phyloP scores from a whole-genome alignment of 2,113 vertebrate genomes.

The Channa maculata region DNA sequence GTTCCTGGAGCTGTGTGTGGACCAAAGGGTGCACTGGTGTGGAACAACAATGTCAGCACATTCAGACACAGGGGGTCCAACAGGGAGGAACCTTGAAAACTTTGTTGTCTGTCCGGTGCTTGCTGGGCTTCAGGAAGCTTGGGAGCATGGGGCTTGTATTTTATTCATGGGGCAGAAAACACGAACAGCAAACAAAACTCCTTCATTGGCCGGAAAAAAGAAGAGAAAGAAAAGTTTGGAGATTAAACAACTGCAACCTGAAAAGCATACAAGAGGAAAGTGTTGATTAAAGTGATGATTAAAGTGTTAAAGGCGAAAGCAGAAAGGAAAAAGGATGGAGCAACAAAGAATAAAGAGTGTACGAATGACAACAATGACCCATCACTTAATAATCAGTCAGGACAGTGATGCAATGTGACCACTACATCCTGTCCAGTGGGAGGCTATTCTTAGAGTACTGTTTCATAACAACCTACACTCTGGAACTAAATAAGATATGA shows the following conservation, averaged over 20 bases:
- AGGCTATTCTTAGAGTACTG: background rate
- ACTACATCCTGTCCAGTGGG: background rate
- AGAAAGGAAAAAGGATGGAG: background rate
- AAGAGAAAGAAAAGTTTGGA: conserved; percentile 3
- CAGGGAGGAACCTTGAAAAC: conserved; percentile 43
- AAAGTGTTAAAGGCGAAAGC: background rate
- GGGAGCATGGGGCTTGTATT: conserved; percentile 45
- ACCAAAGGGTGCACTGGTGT: conserved; percentile 31
- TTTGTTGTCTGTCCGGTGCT: conserved; percentile 43
- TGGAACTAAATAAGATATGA: no score
- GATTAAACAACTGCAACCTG: background rate
- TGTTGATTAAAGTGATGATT: background rate
- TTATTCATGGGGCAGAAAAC: conserved; percentile 71
- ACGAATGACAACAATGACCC: background rate
- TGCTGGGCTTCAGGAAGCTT: conserved; percentile 51
- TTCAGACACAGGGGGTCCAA: conserved; percentile 31
- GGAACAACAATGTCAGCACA: conserved; percentile 67
- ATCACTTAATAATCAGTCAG: background rate
- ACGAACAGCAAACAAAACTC: conserved; percentile 43
- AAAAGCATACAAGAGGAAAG: background rate
- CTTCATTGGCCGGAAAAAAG: conserved; percentile 3
- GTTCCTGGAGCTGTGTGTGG: conserved; percentile 26
- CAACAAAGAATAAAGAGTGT: background rate
- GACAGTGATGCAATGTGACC: background rate
- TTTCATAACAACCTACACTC: background rate